Evolutionary conservation across 2,113 vertebrate species (phyloP).

Genomic region (Xenopus laevis): DNA sequence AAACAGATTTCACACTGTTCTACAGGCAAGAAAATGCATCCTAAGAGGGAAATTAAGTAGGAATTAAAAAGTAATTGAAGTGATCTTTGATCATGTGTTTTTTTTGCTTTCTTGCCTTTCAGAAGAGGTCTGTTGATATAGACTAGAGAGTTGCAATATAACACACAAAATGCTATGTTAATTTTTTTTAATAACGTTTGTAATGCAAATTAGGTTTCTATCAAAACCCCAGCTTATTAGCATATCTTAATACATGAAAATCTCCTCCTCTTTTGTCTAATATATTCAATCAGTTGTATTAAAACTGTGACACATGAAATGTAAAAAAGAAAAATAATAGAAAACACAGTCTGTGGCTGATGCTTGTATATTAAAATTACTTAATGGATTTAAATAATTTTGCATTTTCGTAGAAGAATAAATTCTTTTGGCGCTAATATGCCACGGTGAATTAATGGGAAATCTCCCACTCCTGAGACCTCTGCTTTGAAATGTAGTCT

Average conservation of each 20-base stretch:
- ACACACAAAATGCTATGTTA: constrained; percentile 61
- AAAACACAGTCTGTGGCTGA: constrained; percentile 48
- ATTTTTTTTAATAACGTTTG: constrained; percentile 76
- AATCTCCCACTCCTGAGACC: constrained; percentile 60
- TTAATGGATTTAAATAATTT: constrained; percentile 66
- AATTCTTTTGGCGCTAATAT: constrained; percentile 59
- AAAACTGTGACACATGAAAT: constrained; percentile 58
- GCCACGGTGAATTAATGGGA: constrained; percentile 67
- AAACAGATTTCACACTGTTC: constrained; percentile 62
- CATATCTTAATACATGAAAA: constrained; percentile 76
- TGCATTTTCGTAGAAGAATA: constrained; percentile 59
- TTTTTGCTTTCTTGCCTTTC: constrained; percentile 58
- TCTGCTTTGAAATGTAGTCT: constrained; percentile 63
- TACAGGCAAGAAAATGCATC: constrained; percentile 64
- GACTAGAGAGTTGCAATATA: constrained; percentile 54
- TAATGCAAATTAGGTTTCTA: constrained; percentile 83
- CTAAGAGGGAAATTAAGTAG: constrained; percentile 68
- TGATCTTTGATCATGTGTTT: constrained; percentile 72
- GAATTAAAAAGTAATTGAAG: constrained; percentile 73
- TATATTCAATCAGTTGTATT: constrained; percentile 64
- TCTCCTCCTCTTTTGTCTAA: constrained; percentile 58
- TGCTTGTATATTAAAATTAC: constrained; percentile 61
- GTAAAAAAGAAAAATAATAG: constrained; percentile 45
- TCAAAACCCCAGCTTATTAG: constrained; percentile 79
- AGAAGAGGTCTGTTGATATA: constrained; percentile 66